Evolutionary conservation across 1,140 invertebrate species (phyloP).

Genomic region (Anoplophora glabripennis): DNA sequence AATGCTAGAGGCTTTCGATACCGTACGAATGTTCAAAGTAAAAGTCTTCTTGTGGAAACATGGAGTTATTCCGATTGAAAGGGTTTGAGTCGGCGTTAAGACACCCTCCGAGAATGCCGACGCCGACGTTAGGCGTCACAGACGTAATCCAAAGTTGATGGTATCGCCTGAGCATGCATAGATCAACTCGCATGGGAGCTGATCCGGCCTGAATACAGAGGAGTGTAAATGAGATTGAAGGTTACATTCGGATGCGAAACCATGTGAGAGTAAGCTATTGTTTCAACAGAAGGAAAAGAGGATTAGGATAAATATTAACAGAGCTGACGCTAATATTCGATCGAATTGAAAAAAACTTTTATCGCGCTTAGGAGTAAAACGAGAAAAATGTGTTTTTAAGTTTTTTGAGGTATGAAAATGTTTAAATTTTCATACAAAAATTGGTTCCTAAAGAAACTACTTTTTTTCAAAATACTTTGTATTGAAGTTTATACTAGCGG

Average conservation of each 20-base stretch:
- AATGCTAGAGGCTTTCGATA: slow-evolving; percentile 7
- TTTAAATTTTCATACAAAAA: too few species aligned
- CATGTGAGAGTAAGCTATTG: too few species aligned
- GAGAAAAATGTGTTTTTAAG: too few species aligned
- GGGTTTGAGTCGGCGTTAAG: slow-evolving; percentile 14
- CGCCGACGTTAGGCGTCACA: slow-evolving; percentile 20
- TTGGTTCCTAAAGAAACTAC: too few species aligned
- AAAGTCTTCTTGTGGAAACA: slow-evolving; percentile 25
- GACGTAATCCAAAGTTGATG: slow-evolving; percentile 29
- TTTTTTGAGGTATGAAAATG: too few species aligned
- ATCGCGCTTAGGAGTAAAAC: too few species aligned
- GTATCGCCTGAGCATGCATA: slow-evolving; percentile 28
- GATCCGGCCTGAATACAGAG: slow-evolving; percentile 26
- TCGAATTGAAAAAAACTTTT: too few species aligned
- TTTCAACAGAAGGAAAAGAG: too few species aligned
- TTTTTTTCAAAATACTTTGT: too few species aligned
- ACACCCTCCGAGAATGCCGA: slow-evolving; percentile 8
- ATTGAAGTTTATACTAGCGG: too few species aligned
- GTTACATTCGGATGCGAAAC: slow-evolving; percentile 15
- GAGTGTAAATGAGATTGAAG: slow-evolving; percentile 32
- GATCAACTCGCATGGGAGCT: slow-evolving; percentile 30
- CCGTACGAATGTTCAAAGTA: slow-evolving; percentile 15
- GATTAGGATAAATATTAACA: too few species aligned
- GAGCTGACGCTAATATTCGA: too few species aligned
- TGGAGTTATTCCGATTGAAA: slow-evolving; percentile 28